A percentile compares a stretch with the other conserved stretches of the same genome.
Conservation (phyloP, 2,888 invertebrate genomes). For the Stramonita haemastoma region DNA sequence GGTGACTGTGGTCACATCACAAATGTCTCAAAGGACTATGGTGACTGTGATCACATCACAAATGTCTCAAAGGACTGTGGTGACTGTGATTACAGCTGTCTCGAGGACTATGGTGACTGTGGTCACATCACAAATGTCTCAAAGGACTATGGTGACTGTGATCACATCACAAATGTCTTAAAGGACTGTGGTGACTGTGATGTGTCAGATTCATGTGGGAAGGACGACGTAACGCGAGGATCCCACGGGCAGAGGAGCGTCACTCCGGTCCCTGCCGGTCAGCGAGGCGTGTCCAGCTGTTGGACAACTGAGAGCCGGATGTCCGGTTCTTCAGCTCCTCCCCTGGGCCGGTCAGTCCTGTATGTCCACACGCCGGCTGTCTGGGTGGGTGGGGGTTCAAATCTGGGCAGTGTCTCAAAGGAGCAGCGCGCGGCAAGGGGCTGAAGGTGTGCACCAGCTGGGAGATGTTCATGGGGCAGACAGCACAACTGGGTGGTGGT, state of each 20-base stretch:
- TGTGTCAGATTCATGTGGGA: not conserved
- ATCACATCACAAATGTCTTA: not conserved
- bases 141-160: not conserved
- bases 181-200: not conserved
- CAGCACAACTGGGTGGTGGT: too few species aligned
- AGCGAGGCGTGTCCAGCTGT: not conserved
- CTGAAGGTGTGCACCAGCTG: too few species aligned
- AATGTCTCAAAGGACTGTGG: not conserved
- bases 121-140: not conserved
- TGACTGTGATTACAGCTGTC: not conserved
- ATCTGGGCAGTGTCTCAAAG: too few species aligned
- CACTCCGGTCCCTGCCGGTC: not conserved
- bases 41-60: not conserved
- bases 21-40: not conserved
- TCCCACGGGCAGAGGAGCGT: not conserved
- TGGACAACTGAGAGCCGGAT: too few species aligned
- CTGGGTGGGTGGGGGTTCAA: too few species aligned
- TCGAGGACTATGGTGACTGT: not conserved
- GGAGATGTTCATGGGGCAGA: too few species aligned
- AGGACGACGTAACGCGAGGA: not conserved
- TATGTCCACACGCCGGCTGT: too few species aligned
- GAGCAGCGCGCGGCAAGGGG: too few species aligned
- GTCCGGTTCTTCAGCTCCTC: too few species aligned
- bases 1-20: not conserved
- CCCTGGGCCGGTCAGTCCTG: too few species aligned